Percentiles rank a stretch among this genome's conserved stretches.
phyloP scores from a whole-genome alignment of 30 jellyfish, hydroid and myxozoan genomes.

The Clytia hemisphaerica region DNA sequence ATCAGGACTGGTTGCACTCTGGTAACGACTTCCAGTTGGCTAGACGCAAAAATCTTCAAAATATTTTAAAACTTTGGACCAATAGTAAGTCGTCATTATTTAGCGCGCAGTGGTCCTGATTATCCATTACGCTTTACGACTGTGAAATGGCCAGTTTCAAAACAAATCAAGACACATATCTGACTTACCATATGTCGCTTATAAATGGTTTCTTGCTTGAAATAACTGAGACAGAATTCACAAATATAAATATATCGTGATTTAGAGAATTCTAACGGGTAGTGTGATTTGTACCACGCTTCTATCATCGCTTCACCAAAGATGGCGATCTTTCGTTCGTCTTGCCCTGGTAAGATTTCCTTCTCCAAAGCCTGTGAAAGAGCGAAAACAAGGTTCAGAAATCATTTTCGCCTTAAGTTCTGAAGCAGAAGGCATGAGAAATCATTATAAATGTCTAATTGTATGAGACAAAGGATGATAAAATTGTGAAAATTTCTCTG shows the following conservation, averaged over 20 bases:
- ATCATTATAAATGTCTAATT: not conserved
- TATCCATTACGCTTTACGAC: too few species aligned
- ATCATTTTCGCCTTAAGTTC: not conserved
- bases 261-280: slow-evolving; percentile 49
- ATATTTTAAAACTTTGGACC: too few species aligned
- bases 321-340: slow-evolving; percentile 39
- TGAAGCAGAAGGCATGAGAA: not conserved
- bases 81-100: too few species aligned
- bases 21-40: too few species aligned
- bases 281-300: slow-evolving; percentile 81
- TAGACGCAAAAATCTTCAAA: too few species aligned
- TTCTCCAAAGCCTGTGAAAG: slow-evolving; percentile 21
- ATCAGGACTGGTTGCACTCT: too few species aligned
- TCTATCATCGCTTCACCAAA: slow-evolving; percentile 69
- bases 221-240: slow-evolving; percentile 67
- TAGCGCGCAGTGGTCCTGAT: too few species aligned
- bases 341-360: slow-evolving; percentile 21
- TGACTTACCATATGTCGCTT: slow-evolving; percentile 81
- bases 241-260: slow-evolving; percentile 55
- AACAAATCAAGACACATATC: too few species aligned
- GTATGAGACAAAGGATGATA: not conserved
- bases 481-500: too few species aligned
- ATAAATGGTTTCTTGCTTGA: slow-evolving; percentile 65
- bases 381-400: not conserved
- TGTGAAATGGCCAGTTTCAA: too few species aligned